Base-by-base conservation (phyloP, 2,797 vertebrate genomes). In the Enteromius anoplus region DNA sequence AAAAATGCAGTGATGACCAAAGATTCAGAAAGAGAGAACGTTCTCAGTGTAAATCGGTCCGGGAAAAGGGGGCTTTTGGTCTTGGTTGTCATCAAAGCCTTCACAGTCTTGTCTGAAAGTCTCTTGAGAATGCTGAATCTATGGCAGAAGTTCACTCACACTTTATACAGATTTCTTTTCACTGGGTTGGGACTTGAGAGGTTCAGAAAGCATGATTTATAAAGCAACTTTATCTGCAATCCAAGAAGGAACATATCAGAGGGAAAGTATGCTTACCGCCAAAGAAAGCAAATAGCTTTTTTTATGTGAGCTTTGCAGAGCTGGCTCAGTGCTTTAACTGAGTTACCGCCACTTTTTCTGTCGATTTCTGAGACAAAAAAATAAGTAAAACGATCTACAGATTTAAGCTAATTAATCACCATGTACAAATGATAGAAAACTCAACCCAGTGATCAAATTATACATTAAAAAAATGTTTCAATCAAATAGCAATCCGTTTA, bases 21-120 rank as follows among this genome's bases (percentile, higher is more conserved):
- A 82, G 60, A 32, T 81, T 78, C 60, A 77, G 47, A 45, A 66
- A 78, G 23, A 55, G 42, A 65, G 58, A 85, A 29, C 62, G 71
- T 80, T 83, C 19, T 80, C 37, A 34, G 10, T 21, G 53, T 47
- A 37, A 79, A 85, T 42, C 34, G 26, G 42, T 37, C 17, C 32
- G 8, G 62, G 8, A 62, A 14, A 81, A 78, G 75, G 47, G 75
- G 79, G 85, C 85, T 29, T 49, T 85, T 86, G 85, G 88, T 93
- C 83, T 86, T 85, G 87, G 88, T 91, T 94, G 91, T 93, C 92
- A 92, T 92, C 92, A 87, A 92, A 90, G 91, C 88, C 88, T 86
- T 91, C 89, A 92, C 89, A 49, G 89, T 89, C 90, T 90, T 92
- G 90, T 93, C 92, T 91, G 89, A 92, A 92, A 91, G 88, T 91